Conservation (phyloP, 2,113 vertebrate species). For the Herpailurus yagouaroundi region DNA sequence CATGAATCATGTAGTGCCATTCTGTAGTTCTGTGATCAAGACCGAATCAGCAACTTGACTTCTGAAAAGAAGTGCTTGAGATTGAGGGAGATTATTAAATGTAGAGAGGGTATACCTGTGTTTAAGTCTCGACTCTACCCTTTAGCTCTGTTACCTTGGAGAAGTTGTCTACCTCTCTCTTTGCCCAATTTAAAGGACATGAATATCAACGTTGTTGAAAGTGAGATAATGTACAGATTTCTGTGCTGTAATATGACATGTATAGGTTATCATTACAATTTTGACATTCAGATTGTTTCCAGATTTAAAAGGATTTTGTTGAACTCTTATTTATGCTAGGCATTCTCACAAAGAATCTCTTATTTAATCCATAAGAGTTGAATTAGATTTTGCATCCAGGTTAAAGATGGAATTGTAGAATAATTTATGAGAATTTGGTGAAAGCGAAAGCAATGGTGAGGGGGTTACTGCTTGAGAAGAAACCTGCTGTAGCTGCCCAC, state of each 20-base stretch:
- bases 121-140: not conserved
- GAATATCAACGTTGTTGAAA: not conserved
- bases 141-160: not conserved
- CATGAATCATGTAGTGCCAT: not conserved
- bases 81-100: not conserved
- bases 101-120: not conserved
- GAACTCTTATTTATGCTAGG: not conserved
- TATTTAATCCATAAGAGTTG: not conserved
- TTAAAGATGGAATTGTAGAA: not conserved
- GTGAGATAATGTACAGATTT: not conserved
- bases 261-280: not conserved
- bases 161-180: not conserved
- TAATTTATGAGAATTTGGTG: not conserved
- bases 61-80: not conserved
- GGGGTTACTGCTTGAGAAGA: not conserved
- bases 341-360: not conserved
- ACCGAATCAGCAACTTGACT: slow-evolving; percentile 37
- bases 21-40: not conserved
- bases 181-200: not conserved
- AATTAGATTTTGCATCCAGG: not conserved
- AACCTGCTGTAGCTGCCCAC: not conserved
- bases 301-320: not conserved
- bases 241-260: not conserved
- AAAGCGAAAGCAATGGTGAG: not conserved
- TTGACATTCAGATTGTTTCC: not conserved